Conservation (phyloP, 2,113 vertebrate species). For the Malurus elegans region DNA sequence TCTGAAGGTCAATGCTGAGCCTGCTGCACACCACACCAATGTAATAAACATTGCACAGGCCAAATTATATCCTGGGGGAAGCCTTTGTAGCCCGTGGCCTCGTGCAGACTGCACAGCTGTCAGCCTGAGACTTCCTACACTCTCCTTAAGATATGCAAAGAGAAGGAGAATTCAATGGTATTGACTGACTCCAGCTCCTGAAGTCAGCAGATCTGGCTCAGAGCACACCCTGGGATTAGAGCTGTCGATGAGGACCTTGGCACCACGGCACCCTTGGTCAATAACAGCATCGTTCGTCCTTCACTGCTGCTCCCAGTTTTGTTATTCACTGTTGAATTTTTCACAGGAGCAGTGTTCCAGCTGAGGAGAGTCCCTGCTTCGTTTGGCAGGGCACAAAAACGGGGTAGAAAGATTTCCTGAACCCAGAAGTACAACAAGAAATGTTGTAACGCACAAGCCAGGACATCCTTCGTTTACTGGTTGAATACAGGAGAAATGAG, state of each 20-base stretch:
- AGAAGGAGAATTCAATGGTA: constrained; percentile 39
- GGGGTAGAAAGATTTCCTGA: background rate
- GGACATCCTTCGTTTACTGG: background rate
- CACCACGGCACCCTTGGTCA: background rate
- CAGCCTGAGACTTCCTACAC: background rate
- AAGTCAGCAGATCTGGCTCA: constrained; percentile 29
- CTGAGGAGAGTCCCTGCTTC: background rate
- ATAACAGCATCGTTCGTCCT: background rate
- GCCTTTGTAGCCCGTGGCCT: background rate
- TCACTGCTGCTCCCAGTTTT: background rate
- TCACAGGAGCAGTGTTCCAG: background rate
- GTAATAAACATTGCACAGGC: background rate
- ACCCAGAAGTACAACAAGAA: background rate
- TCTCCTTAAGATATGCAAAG: background rate
- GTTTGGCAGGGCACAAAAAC: background rate
- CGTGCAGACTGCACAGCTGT: background rate
- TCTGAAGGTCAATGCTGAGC: constrained; percentile 3
- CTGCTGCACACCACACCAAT: background rate
- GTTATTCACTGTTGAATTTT: accelerated
- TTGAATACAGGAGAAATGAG: background rate
- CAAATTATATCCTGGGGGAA: constrained; percentile 21
- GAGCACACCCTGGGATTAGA: background rate
- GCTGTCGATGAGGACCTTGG: background rate
- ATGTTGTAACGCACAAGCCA: background rate
- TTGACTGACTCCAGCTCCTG: background rate